Evolutionary conservation across 2,797 vertebrate species (phyloP).

Genomic region (Falco cherrug): DNA sequence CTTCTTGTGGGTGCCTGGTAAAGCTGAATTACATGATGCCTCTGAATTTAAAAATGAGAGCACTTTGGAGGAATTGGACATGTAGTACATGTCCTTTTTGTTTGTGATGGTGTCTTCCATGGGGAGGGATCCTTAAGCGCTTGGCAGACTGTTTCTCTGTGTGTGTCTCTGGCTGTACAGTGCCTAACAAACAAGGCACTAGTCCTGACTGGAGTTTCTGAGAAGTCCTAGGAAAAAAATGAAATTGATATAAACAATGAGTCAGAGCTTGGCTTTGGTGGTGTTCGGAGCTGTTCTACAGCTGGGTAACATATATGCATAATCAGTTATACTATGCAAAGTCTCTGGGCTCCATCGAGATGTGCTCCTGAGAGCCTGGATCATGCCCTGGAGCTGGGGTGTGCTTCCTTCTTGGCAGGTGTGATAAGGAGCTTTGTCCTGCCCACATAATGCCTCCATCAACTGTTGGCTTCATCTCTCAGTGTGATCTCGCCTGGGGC

Average conservation of each 20-base stretch:
- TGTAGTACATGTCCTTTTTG: neutral
- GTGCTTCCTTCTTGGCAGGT: neutral
- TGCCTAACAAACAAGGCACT: neutral
- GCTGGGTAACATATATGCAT: neutral
- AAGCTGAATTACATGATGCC: neutral
- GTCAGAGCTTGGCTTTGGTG: constrained; percentile 3
- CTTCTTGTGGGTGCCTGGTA: neutral
- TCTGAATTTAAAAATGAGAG: neutral
- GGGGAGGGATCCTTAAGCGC: neutral
- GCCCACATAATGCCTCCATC: neutral
- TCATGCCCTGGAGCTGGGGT: neutral
- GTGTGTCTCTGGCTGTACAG: neutral
- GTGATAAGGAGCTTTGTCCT: neutral
- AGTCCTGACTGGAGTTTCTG: neutral
- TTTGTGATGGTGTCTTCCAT: neutral
- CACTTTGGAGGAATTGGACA: neutral
- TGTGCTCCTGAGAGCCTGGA: neutral
- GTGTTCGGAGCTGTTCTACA: neutral
- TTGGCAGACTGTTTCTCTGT: neutral
- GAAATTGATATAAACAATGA: neutral
- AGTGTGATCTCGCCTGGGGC: fast-evolving
- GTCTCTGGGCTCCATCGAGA: neutral
- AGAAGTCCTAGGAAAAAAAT: neutral
- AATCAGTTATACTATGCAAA: neutral
- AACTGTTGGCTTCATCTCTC: neutral